Percentiles rank a stretch among this genome's conserved stretches.
Conservation (phyloP, 2,113 vertebrate genomes). For the Albula glossodonta region DNA sequence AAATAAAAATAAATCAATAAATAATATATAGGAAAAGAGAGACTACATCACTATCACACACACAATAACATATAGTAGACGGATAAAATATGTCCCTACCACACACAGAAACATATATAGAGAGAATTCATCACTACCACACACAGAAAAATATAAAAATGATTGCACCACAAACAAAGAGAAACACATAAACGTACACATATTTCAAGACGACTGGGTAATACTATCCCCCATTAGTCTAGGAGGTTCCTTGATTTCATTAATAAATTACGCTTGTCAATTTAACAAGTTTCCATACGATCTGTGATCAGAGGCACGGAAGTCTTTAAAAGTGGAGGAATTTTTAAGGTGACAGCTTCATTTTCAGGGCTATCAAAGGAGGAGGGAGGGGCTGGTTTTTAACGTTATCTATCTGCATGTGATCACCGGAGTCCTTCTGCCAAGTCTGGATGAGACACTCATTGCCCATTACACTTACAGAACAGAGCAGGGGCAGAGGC, state of each 20-base stretch:
- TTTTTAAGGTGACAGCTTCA: not conserved
- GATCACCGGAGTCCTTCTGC: not conserved
- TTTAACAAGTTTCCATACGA: too few species aligned
- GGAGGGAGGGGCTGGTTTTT: not conserved
- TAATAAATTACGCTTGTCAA: too few species aligned
- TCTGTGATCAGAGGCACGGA: too few species aligned
- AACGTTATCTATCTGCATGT: not conserved
- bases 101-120: not conserved
- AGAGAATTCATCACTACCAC: not conserved
- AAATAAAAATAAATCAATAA: not conserved
- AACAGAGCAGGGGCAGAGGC: not conserved
- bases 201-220: too few species aligned
- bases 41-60: not conserved
- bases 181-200: too few species aligned
- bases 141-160: not conserved
- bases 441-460: too few species aligned
- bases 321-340: not conserved
- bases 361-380: not conserved
- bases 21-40: not conserved
- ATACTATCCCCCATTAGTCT: too few species aligned
- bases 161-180: too few species aligned
- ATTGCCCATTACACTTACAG: not conserved
- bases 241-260: too few species aligned
- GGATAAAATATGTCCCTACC: not conserved
- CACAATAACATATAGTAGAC: not conserved